phyloP scores from a whole-genome alignment of 2,888 invertebrate genomes.

The Hemicrepidius hirtus region DNA sequence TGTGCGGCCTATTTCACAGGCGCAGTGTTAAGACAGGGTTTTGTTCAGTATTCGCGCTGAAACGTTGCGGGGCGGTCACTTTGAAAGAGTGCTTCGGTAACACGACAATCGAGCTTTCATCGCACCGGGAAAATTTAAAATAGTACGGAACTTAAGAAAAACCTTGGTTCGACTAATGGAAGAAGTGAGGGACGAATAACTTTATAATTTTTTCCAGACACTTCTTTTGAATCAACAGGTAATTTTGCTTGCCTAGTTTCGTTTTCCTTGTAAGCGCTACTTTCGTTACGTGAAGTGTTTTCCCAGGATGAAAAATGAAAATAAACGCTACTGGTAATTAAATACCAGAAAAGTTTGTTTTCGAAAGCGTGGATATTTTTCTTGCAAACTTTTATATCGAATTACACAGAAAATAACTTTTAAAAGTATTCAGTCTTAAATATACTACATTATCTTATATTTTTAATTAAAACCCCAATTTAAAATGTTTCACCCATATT shows the following conservation, averaged over 20 bases:
- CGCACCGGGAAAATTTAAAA: background rate
- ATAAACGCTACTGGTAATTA: slow-evolving; percentile 18
- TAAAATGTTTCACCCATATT: background rate
- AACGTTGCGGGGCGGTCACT: slow-evolving; percentile 32
- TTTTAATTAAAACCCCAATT: background rate
- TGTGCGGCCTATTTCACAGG: slow-evolving; percentile 47
- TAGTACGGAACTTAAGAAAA: background rate
- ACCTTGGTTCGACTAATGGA: background rate
- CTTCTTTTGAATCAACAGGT: slow-evolving; percentile 27
- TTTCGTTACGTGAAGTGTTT: background rate
- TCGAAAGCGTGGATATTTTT: background rate
- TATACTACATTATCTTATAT: too few species aligned
- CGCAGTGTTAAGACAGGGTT: slow-evolving; percentile 33
- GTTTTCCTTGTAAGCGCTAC: background rate
- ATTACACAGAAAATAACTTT: too few species aligned
- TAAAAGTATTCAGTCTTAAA: too few species aligned
- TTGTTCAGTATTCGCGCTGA: slow-evolving; percentile 39
- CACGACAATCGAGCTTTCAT: background rate
- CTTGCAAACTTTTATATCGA: too few species aligned
- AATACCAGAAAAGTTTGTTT: slow-evolving; percentile 16
- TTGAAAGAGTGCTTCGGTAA: background rate
- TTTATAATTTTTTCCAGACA: slow-evolving; percentile 2
- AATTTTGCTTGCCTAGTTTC: slow-evolving; percentile 18
- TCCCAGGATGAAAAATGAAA: slow-evolving; percentile 10
- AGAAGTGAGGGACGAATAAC: background rate